Base-by-base conservation (phyloP, 2,797 vertebrate genomes). In the Mionectes olivaceus region DNA sequence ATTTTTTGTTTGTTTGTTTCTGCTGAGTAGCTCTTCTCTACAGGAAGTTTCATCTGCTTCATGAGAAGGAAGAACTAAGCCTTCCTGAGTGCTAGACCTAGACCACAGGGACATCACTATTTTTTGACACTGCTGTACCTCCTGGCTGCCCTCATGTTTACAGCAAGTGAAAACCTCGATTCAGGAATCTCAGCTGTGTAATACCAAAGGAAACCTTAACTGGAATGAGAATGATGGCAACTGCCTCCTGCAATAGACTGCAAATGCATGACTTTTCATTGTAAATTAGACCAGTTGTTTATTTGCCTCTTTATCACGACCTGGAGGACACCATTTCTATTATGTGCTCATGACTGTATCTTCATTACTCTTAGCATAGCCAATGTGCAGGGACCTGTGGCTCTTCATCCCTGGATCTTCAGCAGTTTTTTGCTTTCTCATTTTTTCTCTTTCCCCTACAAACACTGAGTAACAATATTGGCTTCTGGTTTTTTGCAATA, bases 381-480 rank as follows among this genome's bases (percentile, higher is more conserved):
- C 6, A 2, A 5, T 53, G 13, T 7, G 3, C 10, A 16, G 25
- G 22, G 9, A 59, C 5, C 61, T 52, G 32, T 61, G 78, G 13
- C 24, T 57, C 21, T 78, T 53, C 37, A 35, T 33, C 3, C 33
- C 46, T 7, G 22, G 5, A 5, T 73, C 50, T 68, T 52, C 13
- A 19, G 2, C 16, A 28, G 30, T 46, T 85, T 68, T 43, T 39
- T 43, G 3, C 13, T 13, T 23, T 80, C 52, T 50, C 19, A 35
- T 35, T 35, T 35, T 11, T 85, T 64, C 43, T 75, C 37, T 83
- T 83, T 23, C 15, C 30, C 10, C 44, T 39, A 4, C 32, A 60
- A 59, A 39, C 25, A 10, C 0, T 28, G 14, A 35, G 17, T 33
- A 50, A 19, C 13, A 25, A 39, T 8, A 35, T 6, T 16, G 8